Conservation (phyloP, 1,140 invertebrate species). For the Drosophila bifasciata region DNA sequence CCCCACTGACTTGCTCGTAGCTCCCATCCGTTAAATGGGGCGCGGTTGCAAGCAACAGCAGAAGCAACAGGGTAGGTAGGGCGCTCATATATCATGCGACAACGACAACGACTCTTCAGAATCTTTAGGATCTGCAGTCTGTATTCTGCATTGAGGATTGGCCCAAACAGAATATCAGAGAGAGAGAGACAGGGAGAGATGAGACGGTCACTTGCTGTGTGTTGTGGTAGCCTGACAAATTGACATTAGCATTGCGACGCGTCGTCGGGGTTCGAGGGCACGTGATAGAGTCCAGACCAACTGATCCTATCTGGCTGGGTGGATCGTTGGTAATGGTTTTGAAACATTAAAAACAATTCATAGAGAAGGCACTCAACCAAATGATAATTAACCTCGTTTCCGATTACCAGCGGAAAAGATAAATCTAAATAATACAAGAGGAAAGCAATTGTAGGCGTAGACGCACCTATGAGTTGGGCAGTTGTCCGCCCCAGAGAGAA, state of each 20-base stretch:
- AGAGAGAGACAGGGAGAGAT: slow-evolving; percentile 33
- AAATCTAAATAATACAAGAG: too few species aligned
- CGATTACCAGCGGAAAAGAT: too few species aligned
- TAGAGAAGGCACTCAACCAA: not conserved
- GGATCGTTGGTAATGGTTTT: not conserved
- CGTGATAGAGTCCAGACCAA: slow-evolving; percentile 35
- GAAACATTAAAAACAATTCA: slow-evolving; percentile 18
- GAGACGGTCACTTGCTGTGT: slow-evolving; percentile 49
- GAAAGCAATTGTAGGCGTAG: too few species aligned
- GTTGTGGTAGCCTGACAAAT: slow-evolving; percentile 76
- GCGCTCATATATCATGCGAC: slow-evolving; percentile 77
- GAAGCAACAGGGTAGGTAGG: slow-evolving; percentile 66
- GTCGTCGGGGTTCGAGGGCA: slow-evolving; percentile 50
- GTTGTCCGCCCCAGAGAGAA: too few species aligned
- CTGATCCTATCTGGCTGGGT: slow-evolving; percentile 22
- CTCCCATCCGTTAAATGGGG: slow-evolving; percentile 26
- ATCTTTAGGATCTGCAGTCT: slow-evolving; percentile 54
- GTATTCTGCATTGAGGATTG: slow-evolving; percentile 13
- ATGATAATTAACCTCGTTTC: not conserved
- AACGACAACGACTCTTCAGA: slow-evolving; percentile 66
- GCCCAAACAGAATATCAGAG: slow-evolving; percentile 41
- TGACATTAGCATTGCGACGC: slow-evolving; percentile 68
- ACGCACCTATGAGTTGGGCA: too few species aligned
- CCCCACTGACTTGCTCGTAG: slow-evolving; percentile 16
- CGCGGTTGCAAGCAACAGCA: slow-evolving; percentile 47